Percentiles rank a stretch among this genome's conserved stretches.
Conservation (phyloP, 2,888 invertebrate species). For the Ochropleura plecta region DNA sequence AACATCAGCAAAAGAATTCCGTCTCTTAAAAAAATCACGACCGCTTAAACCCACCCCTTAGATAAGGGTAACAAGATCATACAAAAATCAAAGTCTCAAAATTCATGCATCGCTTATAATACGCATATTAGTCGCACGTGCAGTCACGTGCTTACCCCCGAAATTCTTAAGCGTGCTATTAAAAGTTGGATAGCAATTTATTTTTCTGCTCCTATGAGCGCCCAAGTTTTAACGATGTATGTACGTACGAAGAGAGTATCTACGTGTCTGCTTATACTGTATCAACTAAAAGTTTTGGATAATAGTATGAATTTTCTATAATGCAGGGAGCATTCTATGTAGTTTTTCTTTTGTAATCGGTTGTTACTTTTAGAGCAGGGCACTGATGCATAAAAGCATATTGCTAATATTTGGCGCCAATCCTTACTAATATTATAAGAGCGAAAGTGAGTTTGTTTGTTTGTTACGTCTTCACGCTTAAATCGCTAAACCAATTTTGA, state of each 20-base stretch:
- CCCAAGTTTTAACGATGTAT: constrained; percentile 80
- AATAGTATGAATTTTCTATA: constrained; percentile 18
- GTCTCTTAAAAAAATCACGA: constrained; percentile 8
- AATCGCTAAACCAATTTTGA: too few species aligned
- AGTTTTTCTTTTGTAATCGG: neutral
- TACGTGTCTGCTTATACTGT: constrained; percentile 42
- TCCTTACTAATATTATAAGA: too few species aligned
- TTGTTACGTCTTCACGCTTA: too few species aligned
- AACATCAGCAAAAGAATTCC: neutral
- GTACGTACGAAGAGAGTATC: constrained; percentile 55
- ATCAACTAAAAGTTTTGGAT: constrained; percentile 47
- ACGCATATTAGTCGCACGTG: constrained; percentile 49
- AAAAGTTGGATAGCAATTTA: constrained; percentile 80
- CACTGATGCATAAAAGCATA: too few species aligned
- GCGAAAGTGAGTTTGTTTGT: too few species aligned
- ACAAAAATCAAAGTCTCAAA: constrained; percentile 50
- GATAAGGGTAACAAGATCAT: constrained; percentile 21
- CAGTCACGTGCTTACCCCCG: constrained; percentile 47
- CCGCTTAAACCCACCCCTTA: constrained; percentile 21
- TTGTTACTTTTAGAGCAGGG: neutral
- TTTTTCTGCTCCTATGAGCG: constrained; percentile 75
- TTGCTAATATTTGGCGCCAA: too few species aligned
- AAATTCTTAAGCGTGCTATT: constrained; percentile 72
- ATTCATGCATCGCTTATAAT: constrained; percentile 47
- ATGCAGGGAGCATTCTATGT: neutral